Evolutionary conservation across 2,888 invertebrate genomes (phyloP).

Genomic region (Drepana falcataria): DNA sequence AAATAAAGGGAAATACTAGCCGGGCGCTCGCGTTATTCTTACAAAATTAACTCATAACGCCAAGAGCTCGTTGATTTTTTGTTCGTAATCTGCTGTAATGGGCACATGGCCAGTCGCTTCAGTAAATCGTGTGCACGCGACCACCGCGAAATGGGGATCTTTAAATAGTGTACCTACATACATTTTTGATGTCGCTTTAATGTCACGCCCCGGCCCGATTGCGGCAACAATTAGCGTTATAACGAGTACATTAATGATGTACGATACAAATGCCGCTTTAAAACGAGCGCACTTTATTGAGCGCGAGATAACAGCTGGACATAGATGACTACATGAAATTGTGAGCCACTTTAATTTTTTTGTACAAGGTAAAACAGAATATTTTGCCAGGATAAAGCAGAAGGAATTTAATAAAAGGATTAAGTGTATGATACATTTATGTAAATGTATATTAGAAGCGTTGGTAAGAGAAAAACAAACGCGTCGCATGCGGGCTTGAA

Average conservation of each 20-base stretch:
- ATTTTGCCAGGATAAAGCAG: slow-evolving; percentile 33
- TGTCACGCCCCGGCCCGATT: slow-evolving; percentile 60
- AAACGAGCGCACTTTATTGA: slow-evolving; percentile 26
- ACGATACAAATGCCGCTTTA: slow-evolving; percentile 24
- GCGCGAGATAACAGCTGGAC: slow-evolving; percentile 24
- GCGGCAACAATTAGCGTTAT: slow-evolving; percentile 70
- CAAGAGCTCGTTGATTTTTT: slow-evolving; percentile 71
- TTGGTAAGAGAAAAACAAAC: slow-evolving; percentile 65
- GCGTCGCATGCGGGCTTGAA: slow-evolving; percentile 60
- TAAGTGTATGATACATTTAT: slow-evolving; percentile 49
- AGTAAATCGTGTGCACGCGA: slow-evolving; percentile 69
- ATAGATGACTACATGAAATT: slow-evolving; percentile 13
- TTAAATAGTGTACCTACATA: slow-evolving; percentile 65
- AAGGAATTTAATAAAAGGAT: slow-evolving; percentile 67
- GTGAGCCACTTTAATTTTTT: slow-evolving; percentile 14
- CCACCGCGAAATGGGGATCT: slow-evolving; percentile 69
- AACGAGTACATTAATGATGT: slow-evolving; percentile 63
- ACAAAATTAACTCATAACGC: slow-evolving; percentile 78
- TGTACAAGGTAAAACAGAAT: slow-evolving; percentile 27
- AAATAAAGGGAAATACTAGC: slow-evolving; percentile 74
- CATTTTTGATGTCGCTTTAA: slow-evolving; percentile 73
- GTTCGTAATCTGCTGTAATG: slow-evolving; percentile 74
- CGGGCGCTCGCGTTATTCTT: slow-evolving; percentile 69
- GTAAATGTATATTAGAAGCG: slow-evolving; percentile 50
- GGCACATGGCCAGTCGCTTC: slow-evolving; percentile 74